Percentiles rank a stretch among this genome's conserved stretches.
phyloP scores from a whole-genome alignment of 2,113 vertebrate species.

The Zingel zingel region DNA sequence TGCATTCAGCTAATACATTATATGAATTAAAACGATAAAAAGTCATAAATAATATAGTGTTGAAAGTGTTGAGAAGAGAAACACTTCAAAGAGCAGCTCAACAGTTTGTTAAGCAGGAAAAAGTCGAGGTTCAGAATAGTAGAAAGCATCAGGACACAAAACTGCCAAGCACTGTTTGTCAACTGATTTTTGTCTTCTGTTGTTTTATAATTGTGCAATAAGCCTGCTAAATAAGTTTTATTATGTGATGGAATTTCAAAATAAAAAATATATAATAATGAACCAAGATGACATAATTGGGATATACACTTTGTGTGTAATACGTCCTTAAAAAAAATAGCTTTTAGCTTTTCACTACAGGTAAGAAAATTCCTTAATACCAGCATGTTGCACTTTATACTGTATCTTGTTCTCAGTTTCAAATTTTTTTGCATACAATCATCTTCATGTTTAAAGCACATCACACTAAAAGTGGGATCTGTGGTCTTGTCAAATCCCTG shows the following conservation, averaged over 20 bases:
- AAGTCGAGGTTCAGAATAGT: neutral
- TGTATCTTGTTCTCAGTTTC: neutral
- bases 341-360: neutral
- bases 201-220: slow-evolving; percentile 22
- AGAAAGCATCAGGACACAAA: neutral
- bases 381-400: neutral
- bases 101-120: neutral
- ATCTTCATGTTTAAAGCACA: neutral
- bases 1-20: slow-evolving; percentile 4
- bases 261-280: neutral
- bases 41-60: neutral
- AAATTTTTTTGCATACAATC: neutral
- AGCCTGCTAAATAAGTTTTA: neutral
- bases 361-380: neutral
- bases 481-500: slow-evolving; percentile 23
- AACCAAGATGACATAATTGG: neutral
- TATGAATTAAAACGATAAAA: neutral
- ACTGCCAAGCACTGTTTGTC: slow-evolving; percentile 2
- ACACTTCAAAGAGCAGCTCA: neutral
- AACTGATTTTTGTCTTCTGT: slow-evolving; percentile 9
- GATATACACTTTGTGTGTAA: neutral
- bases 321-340: neutral
- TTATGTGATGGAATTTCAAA: slow-evolving; percentile 4
- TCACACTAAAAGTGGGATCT: slow-evolving; percentile 11
- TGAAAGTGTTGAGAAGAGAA: neutral